Percentiles rank a stretch among this genome's conserved stretches.
phyloP scores from a whole-genome alignment of 2,797 vertebrate species.

The Sciaenops ocellatus region DNA sequence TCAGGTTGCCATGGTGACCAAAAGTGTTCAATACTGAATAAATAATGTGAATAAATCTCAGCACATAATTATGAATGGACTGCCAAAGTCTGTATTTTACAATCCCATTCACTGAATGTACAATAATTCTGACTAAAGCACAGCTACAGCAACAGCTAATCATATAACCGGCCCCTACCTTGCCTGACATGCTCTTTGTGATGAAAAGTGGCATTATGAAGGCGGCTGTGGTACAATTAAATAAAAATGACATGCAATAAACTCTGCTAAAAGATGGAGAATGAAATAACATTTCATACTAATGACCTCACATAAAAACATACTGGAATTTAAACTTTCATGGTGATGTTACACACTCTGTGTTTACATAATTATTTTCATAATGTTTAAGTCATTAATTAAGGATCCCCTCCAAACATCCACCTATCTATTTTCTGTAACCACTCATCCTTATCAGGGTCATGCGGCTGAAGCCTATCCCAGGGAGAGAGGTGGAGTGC shows the following conservation, averaged over 20 bases:
- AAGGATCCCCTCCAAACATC: neutral
- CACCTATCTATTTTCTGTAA: no score
- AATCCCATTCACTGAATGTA: neutral
- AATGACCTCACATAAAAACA: neutral
- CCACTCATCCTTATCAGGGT: no score
- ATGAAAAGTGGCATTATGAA: neutral
- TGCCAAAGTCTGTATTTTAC: neutral
- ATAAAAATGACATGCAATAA: neutral
- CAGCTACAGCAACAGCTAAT: neutral
- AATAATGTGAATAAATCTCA: neutral
- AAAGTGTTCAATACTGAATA: neutral
- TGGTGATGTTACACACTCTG: neutral
- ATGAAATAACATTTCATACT: neutral
- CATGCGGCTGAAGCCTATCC: no score
- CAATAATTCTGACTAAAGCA: neutral
- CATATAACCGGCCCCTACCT: neutral
- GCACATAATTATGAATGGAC: neutral
- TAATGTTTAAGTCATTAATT: neutral
- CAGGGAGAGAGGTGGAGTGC: no score
- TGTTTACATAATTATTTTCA: neutral
- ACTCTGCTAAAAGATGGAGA: neutral
- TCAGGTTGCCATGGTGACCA: slow-evolving; percentile 14
- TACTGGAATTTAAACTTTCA: neutral
- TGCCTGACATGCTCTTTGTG: neutral
- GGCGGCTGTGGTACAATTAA: neutral